Base-by-base conservation (phyloP, 2,888 invertebrate species). In the Noctuana brunneofusca region DNA sequence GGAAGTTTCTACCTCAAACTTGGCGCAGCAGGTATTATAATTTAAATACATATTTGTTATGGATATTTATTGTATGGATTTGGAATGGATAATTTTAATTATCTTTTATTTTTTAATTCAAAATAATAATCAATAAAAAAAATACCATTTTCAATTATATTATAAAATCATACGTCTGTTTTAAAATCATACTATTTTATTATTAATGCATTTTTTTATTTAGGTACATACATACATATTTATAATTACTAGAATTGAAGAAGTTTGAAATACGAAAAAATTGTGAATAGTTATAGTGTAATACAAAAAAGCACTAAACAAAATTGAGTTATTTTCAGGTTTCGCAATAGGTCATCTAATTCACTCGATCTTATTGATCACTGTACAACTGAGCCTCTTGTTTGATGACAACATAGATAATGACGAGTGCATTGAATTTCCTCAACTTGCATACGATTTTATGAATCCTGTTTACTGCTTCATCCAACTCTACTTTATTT, bases 261-360 rank as follows among this genome's bases (percentile, higher is more conserved):
- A n/a, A n/a, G n/a, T n/a, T n/a, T n/a, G n/a, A n/a, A n/a, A n/a
- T n/a, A n/a, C n/a, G n/a, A n/a, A n/a, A n/a, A n/a, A n/a, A n/a
- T n/a, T n/a, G n/a, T n/a, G n/a, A n/a, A n/a, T n/a, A n/a, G n/a
- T n/a, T n/a, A n/a, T n/a, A n/a, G n/a, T n/a, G n/a, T n/a, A n/a
- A n/a, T n/a, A n/a, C n/a, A n/a, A n/a, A 14, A 14, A 14, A 3
- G 4, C 3, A 6, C 2, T 24, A 6, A 48, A 5, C 6, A 48
- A 24, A 48, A n/a, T n/a, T 16, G 11, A 27, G 22, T 38, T 24
- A 32, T 14, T 76, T 74, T 22, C 87, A 96, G 96, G 92, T 68
- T 96, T 96, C 75, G 96, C 96, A 49, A 92, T 96, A 63, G 96
- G 96, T 1, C 95, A 96, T 76, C 88, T 96, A 73, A 94, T 96